Base-by-base conservation (phyloP, 2,113 vertebrate genomes). In the Pelmatolapia mariae region DNA sequence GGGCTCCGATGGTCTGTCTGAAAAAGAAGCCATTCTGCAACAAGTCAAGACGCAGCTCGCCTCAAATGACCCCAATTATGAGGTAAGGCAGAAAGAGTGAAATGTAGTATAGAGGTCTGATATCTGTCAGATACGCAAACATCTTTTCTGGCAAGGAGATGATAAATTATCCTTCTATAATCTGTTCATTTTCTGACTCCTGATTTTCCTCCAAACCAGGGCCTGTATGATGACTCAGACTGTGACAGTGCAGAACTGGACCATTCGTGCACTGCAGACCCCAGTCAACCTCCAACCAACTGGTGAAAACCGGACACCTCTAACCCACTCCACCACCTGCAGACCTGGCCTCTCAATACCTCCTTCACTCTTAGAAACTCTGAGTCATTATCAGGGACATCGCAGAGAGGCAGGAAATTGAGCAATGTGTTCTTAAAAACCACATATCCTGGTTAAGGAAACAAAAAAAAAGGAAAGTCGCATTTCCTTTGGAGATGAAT, bases 241-340 rank as follows among this genome's bases (percentile, higher is more conserved):
- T 98, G 97, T 66, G 98, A 98, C 96, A 98, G 97, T 24, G 95
- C 97, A 5, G 98, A 99, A 91, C 91, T 98, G 89, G 98, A 98
- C 93, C 97, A 98, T 86, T 97, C 97, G 71, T 97, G 97, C 95
- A 97, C 96, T 38, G 95, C 95, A 36, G 97, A 98, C 87, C 95
- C 96, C 81, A 95, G 95, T 92, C 96, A 94, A 59, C 96, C 96
- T 76, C 96, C 96, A 47, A 93, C 93, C 91, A 95, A 96, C 94
- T 97, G 96, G 95, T 97, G 96, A 97, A 95, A 94, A 92, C 83
- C 12, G 8, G 54, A 82, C 86, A 59, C 57, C 45, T 68, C 54
- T 52, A 38, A n/a, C 57, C 84, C 79, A 29, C 79, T 4, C 80
- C 36, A 52, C 88, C 88, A 53, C 71, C 33, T 16, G 79, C 83